Percentiles rank a stretch among this genome's conserved stretches.
These are phyloP conservation scores for Drosophila monieri DNA, from an alignment of 2,888 invertebrate species.

Conservation along the genomic window DNA sequence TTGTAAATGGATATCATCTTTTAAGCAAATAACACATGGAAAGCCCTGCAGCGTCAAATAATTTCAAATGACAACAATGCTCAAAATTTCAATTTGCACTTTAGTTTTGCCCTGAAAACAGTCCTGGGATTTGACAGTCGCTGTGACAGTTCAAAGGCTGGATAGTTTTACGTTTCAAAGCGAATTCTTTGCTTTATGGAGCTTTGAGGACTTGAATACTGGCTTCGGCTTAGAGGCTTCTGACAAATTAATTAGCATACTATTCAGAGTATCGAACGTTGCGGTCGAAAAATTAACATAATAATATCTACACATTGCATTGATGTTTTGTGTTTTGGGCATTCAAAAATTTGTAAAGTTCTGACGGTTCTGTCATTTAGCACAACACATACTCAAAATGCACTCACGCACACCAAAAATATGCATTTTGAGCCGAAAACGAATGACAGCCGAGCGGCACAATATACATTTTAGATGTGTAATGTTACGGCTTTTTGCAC, in stretches of 20 bases:
- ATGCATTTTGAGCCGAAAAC: slow-evolving; percentile 3
- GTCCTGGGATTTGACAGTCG: neutral
- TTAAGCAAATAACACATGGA: neutral
- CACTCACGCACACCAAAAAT: slow-evolving; percentile 14
- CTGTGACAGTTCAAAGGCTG: neutral
- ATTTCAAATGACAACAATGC: neutral
- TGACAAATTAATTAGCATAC: neutral
- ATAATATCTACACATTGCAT: slow-evolving; percentile 20
- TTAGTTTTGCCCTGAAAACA: neutral
- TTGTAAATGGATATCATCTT: neutral
- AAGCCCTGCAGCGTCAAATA: neutral
- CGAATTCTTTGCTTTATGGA: neutral
- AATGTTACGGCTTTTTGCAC: slow-evolving; percentile 55
- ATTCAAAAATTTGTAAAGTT: slow-evolving; percentile 36
- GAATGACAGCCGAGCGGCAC: slow-evolving; percentile 24
- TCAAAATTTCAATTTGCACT: neutral
- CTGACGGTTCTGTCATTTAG: slow-evolving; percentile 37
- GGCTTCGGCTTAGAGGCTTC: neutral
- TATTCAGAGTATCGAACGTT: neutral
- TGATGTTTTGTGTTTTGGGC: slow-evolving; percentile 34
- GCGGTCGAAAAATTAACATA: slow-evolving; percentile 24
- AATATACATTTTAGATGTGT: slow-evolving; percentile 35
- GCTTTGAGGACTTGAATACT: neutral
- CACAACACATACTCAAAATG: slow-evolving; percentile 31
- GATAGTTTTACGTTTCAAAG: neutral